These are phyloP conservation scores for Larimichthys polyactis DNA, from an alignment of 2,113 vertebrate genomes.

Conservation along the genomic window DNA sequence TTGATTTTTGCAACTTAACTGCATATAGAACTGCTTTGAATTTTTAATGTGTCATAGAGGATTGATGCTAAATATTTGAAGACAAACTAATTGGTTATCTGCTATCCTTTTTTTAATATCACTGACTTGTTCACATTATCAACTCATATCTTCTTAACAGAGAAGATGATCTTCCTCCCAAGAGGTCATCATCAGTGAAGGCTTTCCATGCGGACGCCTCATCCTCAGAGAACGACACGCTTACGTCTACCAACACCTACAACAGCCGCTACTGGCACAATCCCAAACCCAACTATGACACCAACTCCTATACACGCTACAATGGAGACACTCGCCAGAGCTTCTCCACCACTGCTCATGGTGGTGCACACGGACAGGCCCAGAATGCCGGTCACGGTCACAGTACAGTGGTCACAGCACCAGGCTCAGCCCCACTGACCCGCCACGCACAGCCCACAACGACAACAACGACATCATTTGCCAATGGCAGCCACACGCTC, in stretches of 20 bases:
- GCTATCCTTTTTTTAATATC: conserved; percentile 9
- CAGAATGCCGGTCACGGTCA: conserved; percentile 65
- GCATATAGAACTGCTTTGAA: neutral
- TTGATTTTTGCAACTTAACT: neutral
- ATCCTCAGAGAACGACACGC: conserved; percentile 95
- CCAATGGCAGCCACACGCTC: conserved; percentile 90
- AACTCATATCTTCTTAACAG: conserved; percentile 76
- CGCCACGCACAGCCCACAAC: conserved; percentile 66
- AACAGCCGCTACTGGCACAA: conserved; percentile 97
- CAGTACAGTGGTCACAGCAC: conserved; percentile 49
- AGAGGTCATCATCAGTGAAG: conserved; percentile 91
- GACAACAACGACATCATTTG: conserved; percentile 40
- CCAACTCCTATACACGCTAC: conserved; percentile 91
- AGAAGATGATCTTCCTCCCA: conserved; percentile 97
- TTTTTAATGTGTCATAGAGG: neutral
- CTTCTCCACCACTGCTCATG: conserved; percentile 82
- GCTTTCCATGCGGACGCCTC: conserved; percentile 94
- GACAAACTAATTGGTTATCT: conserved; percentile 13
- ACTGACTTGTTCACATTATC: conserved; percentile 17
- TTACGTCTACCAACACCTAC: conserved; percentile 97
- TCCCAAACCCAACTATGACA: conserved; percentile 90
- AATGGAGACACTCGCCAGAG: conserved; percentile 90
- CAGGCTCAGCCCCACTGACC: conserved; percentile 69
- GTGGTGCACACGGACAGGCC: conserved; percentile 46
- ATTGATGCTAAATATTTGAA: conserved; percentile 20